Evolutionary conservation across 53 echinoderm and acorn worm genomes (phyloP).

Genomic region (Paelopatides confundens): DNA sequence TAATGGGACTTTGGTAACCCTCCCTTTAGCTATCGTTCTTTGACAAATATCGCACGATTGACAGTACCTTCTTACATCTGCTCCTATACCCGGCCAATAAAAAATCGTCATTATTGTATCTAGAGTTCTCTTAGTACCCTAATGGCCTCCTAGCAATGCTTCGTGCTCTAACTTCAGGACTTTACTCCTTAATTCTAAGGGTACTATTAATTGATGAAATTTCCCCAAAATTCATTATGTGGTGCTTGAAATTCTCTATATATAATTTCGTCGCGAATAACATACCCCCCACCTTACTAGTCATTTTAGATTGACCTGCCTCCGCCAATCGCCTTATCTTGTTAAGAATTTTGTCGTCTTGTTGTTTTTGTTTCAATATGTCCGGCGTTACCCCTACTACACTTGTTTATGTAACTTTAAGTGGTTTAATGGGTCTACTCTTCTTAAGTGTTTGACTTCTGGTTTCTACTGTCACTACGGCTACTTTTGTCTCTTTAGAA

Average conservation of each 20-base stretch:
- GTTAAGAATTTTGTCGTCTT: no score
- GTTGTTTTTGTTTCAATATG: no score
- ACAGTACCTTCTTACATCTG: not conserved
- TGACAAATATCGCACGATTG: conserved; percentile 5
- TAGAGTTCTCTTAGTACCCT: not conserved
- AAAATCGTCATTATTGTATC: not conserved
- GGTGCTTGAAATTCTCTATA: not conserved
- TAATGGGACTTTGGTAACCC: not conserved
- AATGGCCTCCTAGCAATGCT: not conserved
- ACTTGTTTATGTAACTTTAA: no score
- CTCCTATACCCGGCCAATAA: not conserved
- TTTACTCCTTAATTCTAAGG: not conserved
- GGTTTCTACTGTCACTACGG: no score
- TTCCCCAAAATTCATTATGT: not conserved
- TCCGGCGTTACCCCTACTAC: no score
- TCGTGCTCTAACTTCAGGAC: not conserved
- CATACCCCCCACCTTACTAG: not conserved
- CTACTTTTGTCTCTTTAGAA: not conserved
- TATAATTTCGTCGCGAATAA: not conserved
- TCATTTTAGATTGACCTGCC: no score
- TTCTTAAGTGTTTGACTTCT: no score
- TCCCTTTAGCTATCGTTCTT: not conserved
- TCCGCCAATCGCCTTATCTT: no score
- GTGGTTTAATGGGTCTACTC: no score
- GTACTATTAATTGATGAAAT: not conserved